phyloP scores from a whole-genome alignment of 1,140 invertebrate species.

The Zaprionus camerounensis region DNA sequence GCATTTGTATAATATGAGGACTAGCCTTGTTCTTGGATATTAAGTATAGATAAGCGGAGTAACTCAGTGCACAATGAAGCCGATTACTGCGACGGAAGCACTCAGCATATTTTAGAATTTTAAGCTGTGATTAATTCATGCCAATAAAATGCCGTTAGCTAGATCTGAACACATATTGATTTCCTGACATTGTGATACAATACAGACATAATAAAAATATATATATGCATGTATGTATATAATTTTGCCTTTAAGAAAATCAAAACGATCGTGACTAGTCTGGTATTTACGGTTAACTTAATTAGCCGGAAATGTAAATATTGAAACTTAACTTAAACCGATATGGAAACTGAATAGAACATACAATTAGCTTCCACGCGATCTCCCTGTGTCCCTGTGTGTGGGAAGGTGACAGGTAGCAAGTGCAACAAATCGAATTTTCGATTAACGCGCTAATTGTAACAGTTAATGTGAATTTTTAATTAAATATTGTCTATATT shows the following conservation, averaged over 20 bases:
- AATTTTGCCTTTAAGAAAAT: constrained; percentile 32
- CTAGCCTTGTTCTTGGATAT: not conserved
- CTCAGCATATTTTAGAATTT: constrained; percentile 12
- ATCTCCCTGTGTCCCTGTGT: constrained; percentile 14
- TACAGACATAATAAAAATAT: constrained; percentile 14
- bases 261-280: constrained; percentile 41
- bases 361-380: constrained; percentile 44
- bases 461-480: constrained; percentile 46
- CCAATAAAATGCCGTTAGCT: constrained; percentile 25
- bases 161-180: constrained; percentile 23
- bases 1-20: not conserved
- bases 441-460: constrained; percentile 44
- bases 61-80: not conserved
- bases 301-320: constrained; percentile 67
- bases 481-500: constrained; percentile 44
- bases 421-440: constrained; percentile 27
- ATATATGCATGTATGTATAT: constrained; percentile 26
- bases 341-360: constrained; percentile 36
- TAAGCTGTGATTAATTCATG: constrained; percentile 27
- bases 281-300: constrained; percentile 56
- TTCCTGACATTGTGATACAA: constrained; percentile 43
- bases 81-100: constrained; percentile 8
- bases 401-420: constrained; percentile 25
- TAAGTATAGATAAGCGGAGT: not conserved
- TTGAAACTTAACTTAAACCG: constrained; percentile 14